These are phyloP conservation scores for Rhabdophis nuchalis DNA, from an alignment of 2,797 vertebrate genomes.

Conservation along the genomic window DNA sequence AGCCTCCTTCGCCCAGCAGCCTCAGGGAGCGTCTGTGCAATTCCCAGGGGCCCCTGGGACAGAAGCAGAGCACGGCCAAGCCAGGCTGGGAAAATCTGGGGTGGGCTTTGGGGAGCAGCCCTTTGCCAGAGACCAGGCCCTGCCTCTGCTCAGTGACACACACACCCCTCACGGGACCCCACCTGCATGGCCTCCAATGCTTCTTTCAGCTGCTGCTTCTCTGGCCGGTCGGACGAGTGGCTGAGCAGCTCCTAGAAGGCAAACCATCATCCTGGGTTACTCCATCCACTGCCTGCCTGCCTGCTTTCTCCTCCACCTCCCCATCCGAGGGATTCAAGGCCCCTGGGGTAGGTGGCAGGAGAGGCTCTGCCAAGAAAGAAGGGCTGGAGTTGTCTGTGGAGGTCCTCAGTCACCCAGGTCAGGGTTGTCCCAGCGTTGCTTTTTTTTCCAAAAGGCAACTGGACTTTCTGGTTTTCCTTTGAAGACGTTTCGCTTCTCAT, in stretches of 20 bases:
- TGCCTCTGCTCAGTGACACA: background rate
- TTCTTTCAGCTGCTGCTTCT: constrained; percentile 91
- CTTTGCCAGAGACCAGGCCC: background rate
- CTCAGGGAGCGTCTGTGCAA: background rate
- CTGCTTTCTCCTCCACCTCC: background rate
- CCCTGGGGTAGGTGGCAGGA: background rate
- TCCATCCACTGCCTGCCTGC: background rate
- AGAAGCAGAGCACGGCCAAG: background rate
- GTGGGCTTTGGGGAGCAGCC: background rate
- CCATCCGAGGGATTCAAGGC: too few species aligned
- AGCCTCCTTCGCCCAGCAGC: too few species aligned
- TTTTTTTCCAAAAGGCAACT: too few species aligned
- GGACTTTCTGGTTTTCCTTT: too few species aligned
- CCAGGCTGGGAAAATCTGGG: background rate
- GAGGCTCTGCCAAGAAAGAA: background rate
- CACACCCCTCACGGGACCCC: background rate
- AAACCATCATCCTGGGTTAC: background rate
- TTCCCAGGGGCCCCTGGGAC: rapidly evolving
- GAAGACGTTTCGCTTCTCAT: too few species aligned
- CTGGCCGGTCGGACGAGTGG: constrained; percentile 86
- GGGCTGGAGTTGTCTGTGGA: background rate
- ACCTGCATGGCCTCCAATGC: constrained; percentile 98
- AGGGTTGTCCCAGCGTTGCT: too few species aligned
- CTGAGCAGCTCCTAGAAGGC: constrained; percentile 86
- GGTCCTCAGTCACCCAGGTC: background rate